Conservation (phyloP, 2,113 vertebrate species). For the Geococcyx californianus region DNA sequence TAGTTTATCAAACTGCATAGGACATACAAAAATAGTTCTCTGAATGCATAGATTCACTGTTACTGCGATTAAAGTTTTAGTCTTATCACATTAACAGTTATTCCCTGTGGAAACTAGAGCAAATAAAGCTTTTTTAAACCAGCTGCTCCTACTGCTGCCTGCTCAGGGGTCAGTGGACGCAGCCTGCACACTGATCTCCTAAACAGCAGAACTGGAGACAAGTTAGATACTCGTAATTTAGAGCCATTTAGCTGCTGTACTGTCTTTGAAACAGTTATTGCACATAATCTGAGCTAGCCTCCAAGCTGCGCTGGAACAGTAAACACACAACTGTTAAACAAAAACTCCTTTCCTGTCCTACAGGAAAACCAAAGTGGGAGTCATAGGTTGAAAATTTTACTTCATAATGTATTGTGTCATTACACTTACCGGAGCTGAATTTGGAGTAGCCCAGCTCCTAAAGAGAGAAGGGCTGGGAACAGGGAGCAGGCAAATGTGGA, state of each 20-base stretch:
- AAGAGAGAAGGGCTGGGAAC: fast-evolving
- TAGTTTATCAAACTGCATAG: conserved; percentile 51
- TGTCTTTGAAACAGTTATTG: conserved; percentile 3
- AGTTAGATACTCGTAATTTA: not conserved
- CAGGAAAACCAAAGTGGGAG: not conserved
- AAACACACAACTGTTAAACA: not conserved
- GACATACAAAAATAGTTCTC: conserved; percentile 70
- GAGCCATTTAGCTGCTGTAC: not conserved
- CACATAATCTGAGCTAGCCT: not conserved
- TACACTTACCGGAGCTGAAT: not conserved
- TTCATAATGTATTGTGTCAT: not conserved
- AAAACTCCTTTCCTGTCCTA: not conserved
- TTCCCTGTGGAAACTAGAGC: not conserved
- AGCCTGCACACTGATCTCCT: not conserved
- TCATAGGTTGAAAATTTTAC: not conserved
- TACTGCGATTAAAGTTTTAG: not conserved
- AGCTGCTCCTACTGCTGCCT: not conserved
- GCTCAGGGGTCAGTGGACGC: not conserved
- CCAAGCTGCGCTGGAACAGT: not conserved
- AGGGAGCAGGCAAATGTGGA: not conserved
- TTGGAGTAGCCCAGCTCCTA: not conserved
- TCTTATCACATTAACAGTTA: not conserved
- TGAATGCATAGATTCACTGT: conserved; percentile 54
- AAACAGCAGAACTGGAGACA: not conserved
- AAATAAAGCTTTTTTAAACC: not conserved